Evolutionary conservation across 1,140 invertebrate species (phyloP), one percentile per base, ranked within the genome.

Genomic region (Atta cephalotes): DNA sequence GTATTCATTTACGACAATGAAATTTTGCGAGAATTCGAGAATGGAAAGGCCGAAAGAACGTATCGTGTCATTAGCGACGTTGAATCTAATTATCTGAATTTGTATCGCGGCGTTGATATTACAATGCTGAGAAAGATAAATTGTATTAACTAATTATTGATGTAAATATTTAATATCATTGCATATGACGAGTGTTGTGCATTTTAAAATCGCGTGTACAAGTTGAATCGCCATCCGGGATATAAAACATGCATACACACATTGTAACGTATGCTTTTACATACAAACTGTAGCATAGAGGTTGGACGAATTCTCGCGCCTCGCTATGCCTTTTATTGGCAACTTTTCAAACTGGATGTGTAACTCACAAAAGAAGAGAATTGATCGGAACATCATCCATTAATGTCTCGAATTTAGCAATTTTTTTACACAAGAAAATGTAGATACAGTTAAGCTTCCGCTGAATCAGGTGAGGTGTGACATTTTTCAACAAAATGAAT

Each of bases 241-340:
- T 49, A 74, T 56, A 62, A 35, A 82, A 62, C 78, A 28, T 60
- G 16, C 45, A 58, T 84, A 45, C 9, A 74, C 53, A 49, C 53
- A 65, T n/a, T 78, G 78, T 81, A 70, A 71, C 78, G 51, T 49
- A 35, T 60, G 79, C 53, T 71, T 81, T 81, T 81, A 58, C 79
- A 84, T 84, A 58, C 39, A 84, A 74, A 84, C 66, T 70, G 56
- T 70, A 14, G 18, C 39, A 12, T 45, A 2, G 68, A 62, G 58
- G 18, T 31, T 39, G 80, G 31, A 45, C 56, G 56, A 76, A 84
- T 74, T 84, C 79, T 81, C 39, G 79, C 66, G 35, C 65, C 66
- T 81, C 66, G 79, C 79, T 71, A 51, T 58, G 53, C 51, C 62
- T 65, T 80, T 80, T 80, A 80, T 80, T 80, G 77, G 77, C 45